These are phyloP conservation scores for Pedetes capensis DNA, from an alignment of 2,113 vertebrate species.

Conservation along the genomic window DNA sequence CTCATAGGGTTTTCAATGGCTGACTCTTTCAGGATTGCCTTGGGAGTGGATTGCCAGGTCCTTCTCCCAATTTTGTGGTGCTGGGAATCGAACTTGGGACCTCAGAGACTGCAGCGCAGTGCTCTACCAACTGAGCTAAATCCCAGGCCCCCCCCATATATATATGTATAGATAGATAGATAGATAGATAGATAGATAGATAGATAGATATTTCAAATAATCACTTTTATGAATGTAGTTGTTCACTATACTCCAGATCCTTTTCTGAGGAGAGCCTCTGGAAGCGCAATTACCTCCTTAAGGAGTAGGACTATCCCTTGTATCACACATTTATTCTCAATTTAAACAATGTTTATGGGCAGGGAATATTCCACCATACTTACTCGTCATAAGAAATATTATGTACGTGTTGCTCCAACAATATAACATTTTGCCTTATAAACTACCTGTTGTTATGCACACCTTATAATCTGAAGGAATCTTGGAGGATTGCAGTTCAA, in stretches of 20 bases:
- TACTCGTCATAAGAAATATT: conserved; percentile 15
- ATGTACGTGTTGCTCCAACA: background rate
- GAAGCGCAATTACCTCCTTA: background rate
- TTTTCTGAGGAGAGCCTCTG: background rate
- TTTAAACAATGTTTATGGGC: background rate
- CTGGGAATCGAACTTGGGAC: too few relatives aligned
- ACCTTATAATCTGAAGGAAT: background rate
- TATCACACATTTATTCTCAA: background rate
- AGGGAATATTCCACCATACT: background rate
- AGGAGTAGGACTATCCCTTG: background rate
- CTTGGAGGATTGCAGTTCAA: background rate
- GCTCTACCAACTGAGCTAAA: too few relatives aligned
- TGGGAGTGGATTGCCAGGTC: too few relatives aligned
- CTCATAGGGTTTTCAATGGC: too few relatives aligned
- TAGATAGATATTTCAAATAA: too few relatives aligned
- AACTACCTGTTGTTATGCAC: background rate
- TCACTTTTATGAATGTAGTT: background rate
- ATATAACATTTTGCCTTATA: background rate
- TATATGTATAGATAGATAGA: too few relatives aligned
- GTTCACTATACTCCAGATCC: background rate
- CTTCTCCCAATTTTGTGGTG: too few relatives aligned
- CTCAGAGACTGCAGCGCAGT: too few relatives aligned
- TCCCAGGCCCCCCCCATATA: too few relatives aligned
- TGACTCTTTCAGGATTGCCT: too few relatives aligned
- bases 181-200: too few relatives aligned